These are phyloP conservation scores for Caiman crocodilus DNA, from an alignment of 2,797 vertebrate species.

Conservation along the genomic window DNA sequence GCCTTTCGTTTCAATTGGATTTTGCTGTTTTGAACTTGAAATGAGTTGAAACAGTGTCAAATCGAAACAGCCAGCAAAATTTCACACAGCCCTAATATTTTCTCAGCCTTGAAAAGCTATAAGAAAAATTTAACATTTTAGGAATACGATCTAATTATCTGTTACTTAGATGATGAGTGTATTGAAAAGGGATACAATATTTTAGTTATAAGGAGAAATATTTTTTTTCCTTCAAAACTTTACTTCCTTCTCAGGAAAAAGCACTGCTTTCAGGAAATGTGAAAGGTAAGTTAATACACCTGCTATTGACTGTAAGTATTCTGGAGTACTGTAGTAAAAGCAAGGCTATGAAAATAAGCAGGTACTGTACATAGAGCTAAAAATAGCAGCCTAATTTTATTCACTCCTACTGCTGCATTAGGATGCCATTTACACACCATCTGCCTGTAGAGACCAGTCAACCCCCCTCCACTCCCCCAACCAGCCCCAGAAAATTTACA, in stretches of 20 bases:
- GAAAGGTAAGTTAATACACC: background rate
- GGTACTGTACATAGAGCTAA: background rate
- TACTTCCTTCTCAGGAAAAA: background rate
- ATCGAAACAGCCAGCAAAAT: too few relatives aligned
- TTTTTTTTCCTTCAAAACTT: background rate
- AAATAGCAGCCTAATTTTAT: background rate
- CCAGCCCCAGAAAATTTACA: too few relatives aligned
- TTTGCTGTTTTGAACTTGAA: too few relatives aligned
- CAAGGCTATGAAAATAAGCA: background rate
- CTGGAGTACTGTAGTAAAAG: background rate
- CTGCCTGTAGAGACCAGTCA: background rate
- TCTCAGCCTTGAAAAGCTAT: background rate
- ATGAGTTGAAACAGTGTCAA: too few relatives aligned
- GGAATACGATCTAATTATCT: background rate
- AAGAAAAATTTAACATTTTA: background rate
- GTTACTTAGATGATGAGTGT: background rate
- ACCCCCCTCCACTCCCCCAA: background rate
- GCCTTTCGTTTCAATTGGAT: too few relatives aligned
- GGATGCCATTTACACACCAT: too few relatives aligned
- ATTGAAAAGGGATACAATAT: background rate
- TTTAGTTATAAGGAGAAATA: background rate
- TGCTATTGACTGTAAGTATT: background rate
- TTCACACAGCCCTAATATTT: too few relatives aligned
- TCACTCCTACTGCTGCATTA: background rate
- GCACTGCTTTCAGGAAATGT: background rate